These are phyloP conservation scores for Zosterops hypoxanthus DNA, from an alignment of 2,113 vertebrate species.

Conservation along the genomic window DNA sequence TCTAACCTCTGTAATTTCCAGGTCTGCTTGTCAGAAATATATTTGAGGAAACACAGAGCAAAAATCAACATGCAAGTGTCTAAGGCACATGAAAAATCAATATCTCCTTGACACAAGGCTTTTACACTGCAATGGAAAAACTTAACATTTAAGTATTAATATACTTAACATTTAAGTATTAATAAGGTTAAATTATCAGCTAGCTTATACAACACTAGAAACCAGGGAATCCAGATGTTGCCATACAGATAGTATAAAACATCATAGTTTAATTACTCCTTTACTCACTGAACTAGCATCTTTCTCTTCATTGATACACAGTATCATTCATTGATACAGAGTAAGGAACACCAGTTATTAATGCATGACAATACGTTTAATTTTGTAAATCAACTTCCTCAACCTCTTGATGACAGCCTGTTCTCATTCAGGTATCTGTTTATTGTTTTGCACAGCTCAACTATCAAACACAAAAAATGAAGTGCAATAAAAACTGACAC, in stretches of 20 bases:
- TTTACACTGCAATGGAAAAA: not conserved
- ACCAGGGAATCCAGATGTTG: not conserved
- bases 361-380: not conserved
- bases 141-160: not conserved
- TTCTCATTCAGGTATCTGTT: not conserved
- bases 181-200: not conserved
- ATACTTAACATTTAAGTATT: not conserved
- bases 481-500: not conserved
- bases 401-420: not conserved
- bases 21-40: not conserved
- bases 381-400: not conserved
- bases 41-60: not conserved
- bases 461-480: not conserved
- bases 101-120: not conserved
- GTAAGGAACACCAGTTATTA: not conserved
- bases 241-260: not conserved
- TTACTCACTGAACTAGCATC: not conserved
- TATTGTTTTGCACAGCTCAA: not conserved
- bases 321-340: not conserved
- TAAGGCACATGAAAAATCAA: not conserved
- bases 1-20: not conserved
- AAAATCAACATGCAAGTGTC: not conserved
- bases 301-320: not conserved
- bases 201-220: not conserved
- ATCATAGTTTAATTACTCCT: not conserved